Base-by-base conservation (phyloP, 2,113 vertebrate species). In the Arenaria interpres region DNA sequence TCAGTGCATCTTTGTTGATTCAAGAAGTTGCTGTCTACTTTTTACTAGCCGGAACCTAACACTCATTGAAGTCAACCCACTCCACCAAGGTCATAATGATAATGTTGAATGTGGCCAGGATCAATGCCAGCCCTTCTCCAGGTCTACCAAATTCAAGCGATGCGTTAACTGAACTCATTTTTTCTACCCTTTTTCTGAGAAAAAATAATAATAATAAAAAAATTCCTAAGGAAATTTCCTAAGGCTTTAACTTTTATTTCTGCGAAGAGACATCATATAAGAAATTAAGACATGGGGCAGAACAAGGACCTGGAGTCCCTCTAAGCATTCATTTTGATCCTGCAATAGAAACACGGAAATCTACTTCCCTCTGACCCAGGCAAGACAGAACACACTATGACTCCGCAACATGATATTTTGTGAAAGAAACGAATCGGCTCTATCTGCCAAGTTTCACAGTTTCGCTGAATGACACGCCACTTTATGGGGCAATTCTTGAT, bases 171-270 rank as follows among this genome's bases (percentile, higher is more conserved):
- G 28, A 84, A 88, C 14, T 56, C 6, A 92, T 63, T 94, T 97
- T 94, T 82, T 53, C 85, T 77, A 89, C 46, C 39, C 27, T 27
- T 72, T 89, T 97, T 84, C 76, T 12, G 27, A 95, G 74, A 89
- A 95, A 50, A 50, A 48, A 37, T 85, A 23, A 23, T 48, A 23
- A 48, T 48, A 63, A 63, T 62, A 75, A 86, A 64, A 50, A 59
- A 32, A 45, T 4, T 53, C 14, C 45, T 39, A 90, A 66, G 19
- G 32, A 95, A 86, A 94, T 94, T 96, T 97, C 62, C 94, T 21
- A 71, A 68, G 68, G 45, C 45, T 88, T 94, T 96, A 95, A 78
- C 72, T 74, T 95, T 92, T 82, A 91, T 75, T 96, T 89, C 76
- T 91, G 75, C n/a, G 12, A 82, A 60, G 39, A 64, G 33, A 85